phyloP scores from a whole-genome alignment of 2,113 vertebrate species.

The Orycteropus afer region DNA sequence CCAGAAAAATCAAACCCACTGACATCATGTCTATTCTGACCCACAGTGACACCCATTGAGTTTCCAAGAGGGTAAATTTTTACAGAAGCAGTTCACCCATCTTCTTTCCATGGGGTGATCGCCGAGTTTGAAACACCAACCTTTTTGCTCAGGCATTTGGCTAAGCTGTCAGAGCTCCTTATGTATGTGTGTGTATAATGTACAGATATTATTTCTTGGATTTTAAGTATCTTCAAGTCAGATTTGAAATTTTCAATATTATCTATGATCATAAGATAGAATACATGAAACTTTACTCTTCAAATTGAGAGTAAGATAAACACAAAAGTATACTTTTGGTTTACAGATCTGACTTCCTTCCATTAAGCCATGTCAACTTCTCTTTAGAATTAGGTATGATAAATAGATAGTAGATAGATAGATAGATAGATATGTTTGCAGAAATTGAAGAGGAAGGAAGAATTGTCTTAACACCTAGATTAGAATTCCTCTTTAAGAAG shows the following conservation, averaged over 20 bases:
- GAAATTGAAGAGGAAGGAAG: background rate
- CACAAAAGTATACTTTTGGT: background rate
- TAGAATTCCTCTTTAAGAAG: background rate
- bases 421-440: background rate
- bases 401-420: no score
- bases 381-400: background rate
- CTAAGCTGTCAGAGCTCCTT: no score
- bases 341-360: background rate
- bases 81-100: no score
- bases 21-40: no score
- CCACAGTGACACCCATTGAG: no score
- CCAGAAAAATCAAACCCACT: no score
- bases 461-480: background rate
- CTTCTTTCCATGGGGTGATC: no score
- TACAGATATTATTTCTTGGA: background rate
- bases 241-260: background rate
- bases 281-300: slow-evolving; percentile 1
- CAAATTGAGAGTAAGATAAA: slow-evolving; percentile 32
- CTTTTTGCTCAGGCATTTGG: no score
- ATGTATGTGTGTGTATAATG: no score
- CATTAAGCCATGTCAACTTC: background rate
- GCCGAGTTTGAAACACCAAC: no score
- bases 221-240: background rate
- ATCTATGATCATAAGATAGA: background rate
- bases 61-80: no score